Evolutionary conservation across 2,888 invertebrate genomes (phyloP), one percentile per base, ranked within the genome.

Genomic region (Tiliacea citrago): DNA sequence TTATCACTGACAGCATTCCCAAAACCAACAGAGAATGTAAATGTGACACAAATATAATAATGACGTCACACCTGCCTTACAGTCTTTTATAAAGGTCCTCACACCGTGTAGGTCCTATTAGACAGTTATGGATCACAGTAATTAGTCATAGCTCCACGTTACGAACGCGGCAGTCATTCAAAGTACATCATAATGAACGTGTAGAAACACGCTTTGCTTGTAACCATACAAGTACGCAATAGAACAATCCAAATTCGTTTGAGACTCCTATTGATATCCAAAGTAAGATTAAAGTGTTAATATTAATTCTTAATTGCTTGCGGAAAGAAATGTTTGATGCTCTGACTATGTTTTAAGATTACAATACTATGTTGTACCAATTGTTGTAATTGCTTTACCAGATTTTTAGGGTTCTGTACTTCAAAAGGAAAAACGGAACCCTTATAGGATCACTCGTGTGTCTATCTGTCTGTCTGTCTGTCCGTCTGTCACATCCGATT

Each of bases 71-170:
- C 0, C 18, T 68, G 73, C 60, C 29, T 16, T n/a, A 49, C 35
- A 51, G 21, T 45, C 55, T 51, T 67, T 71, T 49, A n/a, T 53
- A 67, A 66, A 68, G 67, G 21, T 63, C 47, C 12, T 58, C 16
- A 62, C 68, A 83, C 53, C 74, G 73, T 24, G 68, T 67, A 69
- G 73, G 63, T 78, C 49, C 69, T 83, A 83, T 83, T 75, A 75
- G 58, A 68, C 63, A 75, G 85, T 87, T 84, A 86, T 58, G 73
- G 76, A 87, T 85, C 86, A 77, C 49, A 42, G 61, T 60, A 58
- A 68, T 79, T 69, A 70, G 63, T 70, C 74, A 73, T 82, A 81
- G 75, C 57, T 73, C 77, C 87, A 77, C 85, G 65, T 72, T 65
- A 74, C 21, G 63, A 24, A 83, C 73, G 75, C 69, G 86, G 49